Base-by-base conservation (phyloP, 2,888 invertebrate species). In the Myopa testacea region DNA sequence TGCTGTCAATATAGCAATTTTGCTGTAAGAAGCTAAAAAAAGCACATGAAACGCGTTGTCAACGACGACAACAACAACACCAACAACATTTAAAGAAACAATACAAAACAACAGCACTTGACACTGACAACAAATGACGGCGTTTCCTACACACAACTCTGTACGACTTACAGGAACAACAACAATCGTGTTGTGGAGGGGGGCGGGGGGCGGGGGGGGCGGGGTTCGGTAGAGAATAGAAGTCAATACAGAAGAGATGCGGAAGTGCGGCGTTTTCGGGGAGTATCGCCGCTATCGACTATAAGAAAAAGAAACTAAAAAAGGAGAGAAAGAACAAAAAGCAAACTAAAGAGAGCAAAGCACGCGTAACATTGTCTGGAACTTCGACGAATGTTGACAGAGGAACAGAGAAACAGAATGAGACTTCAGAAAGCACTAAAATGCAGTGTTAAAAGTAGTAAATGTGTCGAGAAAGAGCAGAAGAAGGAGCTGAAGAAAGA, bases 391-490 rank as follows among this genome's bases (percentile, higher is more conserved):
- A 38, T 67, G 75, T 67, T 75, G 73, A 63, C 73, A 63, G 50
- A 19, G 62, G 26, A 45, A 45, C 45, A 45, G 45, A 45, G 10
- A 10, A 6, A 45, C 45, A 45, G 10, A 45, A 45, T 58, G 16
- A 45, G 45, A 69, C 19, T 38, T 8, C 45, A 19, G 45, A 19
- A 45, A 16, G 26, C 26, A 34, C 26, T 8, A 74, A 50, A 74
- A 77, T 71, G 71, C 79, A 76, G 75, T 69, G 72, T 79, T 69
- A 50, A 69, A 65, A 63, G 74, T 63, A 74, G 63, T 12, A 40
- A 60, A 62, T 58, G 58, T 71, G 37, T 38, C n/a, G 37, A 3
- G n/a, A 3, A 67, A 40, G 14, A 72, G 26, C 19, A 70, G 52
- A 34, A 34, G 52, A 19, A 62, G 10, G n/a, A 16, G 38, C n/a